These are phyloP conservation scores for Gobiocypris rarus DNA, from an alignment of 2,113 vertebrate species.

Conservation along the genomic window DNA sequence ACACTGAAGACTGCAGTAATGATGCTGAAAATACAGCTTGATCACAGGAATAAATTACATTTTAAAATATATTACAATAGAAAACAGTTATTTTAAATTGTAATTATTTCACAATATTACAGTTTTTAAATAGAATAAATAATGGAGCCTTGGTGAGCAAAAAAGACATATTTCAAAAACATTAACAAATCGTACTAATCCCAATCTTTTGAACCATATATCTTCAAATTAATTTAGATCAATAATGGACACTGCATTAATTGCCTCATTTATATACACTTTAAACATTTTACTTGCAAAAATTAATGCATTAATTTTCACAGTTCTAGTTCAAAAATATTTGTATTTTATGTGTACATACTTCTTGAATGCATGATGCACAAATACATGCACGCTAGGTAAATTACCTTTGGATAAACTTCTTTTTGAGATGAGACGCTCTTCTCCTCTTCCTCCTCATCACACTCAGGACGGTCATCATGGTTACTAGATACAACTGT, in stretches of 20 bases:
- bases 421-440: constrained; percentile 83
- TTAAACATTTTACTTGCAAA: too few species aligned
- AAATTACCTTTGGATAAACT: constrained; percentile 87
- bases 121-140: too few species aligned
- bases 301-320: neutral
- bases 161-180: too few species aligned
- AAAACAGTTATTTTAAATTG: too few species aligned
- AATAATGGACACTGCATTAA: too few species aligned
- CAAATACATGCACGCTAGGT: constrained; percentile 33
- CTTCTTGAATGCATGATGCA: neutral
- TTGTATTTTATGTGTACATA: neutral
- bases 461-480: constrained; percentile 81
- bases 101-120: too few species aligned
- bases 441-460: constrained; percentile 85
- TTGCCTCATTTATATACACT: too few species aligned
- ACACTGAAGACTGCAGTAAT: too few species aligned
- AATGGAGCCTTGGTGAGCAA: too few species aligned
- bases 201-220: neutral
- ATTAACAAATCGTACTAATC: neutral
- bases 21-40: too few species aligned
- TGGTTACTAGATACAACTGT: constrained; percentile 81
- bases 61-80: too few species aligned
- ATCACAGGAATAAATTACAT: too few species aligned
- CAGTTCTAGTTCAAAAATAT: neutral
- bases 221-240: neutral